Conservation (phyloP, 2,888 invertebrate species). For the Aproaerema taeniolella region DNA sequence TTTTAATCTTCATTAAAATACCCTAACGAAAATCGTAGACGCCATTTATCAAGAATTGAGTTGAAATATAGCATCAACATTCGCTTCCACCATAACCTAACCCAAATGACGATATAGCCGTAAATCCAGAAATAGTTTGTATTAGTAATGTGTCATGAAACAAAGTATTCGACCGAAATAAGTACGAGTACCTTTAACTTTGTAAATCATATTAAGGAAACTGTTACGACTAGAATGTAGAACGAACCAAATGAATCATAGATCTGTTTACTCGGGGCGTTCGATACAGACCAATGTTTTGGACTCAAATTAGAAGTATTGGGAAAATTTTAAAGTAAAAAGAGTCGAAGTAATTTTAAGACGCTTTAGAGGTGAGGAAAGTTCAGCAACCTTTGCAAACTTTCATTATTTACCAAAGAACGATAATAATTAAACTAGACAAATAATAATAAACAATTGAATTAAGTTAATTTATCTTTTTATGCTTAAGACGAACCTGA, state of each 20-base stretch:
- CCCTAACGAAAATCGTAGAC: too few relatives aligned
- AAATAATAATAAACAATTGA: too few relatives aligned
- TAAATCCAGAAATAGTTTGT: too few relatives aligned
- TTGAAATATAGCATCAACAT: too few relatives aligned
- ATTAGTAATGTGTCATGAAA: neutral
- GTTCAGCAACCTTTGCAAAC: neutral
- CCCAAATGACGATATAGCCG: too few relatives aligned
- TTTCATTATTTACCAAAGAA: too few relatives aligned
- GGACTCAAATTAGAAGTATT: conserved; percentile 26
- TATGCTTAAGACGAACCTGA: too few relatives aligned
- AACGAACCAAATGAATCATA: conserved; percentile 53
- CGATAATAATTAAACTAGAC: too few relatives aligned
- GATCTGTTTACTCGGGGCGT: conserved; percentile 32
- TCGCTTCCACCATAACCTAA: too few relatives aligned
- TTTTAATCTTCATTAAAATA: too few relatives aligned
- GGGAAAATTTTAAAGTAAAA: neutral
- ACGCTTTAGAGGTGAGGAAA: neutral
- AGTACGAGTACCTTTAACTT: conserved; percentile 1
- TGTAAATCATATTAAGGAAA: conserved; percentile 19
- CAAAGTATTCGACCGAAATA: neutral
- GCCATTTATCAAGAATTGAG: too few relatives aligned
- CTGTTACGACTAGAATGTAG: conserved; percentile 36
- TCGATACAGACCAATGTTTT: conserved; percentile 29
- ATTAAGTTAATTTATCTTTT: too few relatives aligned
- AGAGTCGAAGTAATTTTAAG: neutral